Percentiles rank a stretch among this genome's conserved stretches.
phyloP scores from a whole-genome alignment of 2,797 vertebrate genomes.

The Epinephelus malabaricus region DNA sequence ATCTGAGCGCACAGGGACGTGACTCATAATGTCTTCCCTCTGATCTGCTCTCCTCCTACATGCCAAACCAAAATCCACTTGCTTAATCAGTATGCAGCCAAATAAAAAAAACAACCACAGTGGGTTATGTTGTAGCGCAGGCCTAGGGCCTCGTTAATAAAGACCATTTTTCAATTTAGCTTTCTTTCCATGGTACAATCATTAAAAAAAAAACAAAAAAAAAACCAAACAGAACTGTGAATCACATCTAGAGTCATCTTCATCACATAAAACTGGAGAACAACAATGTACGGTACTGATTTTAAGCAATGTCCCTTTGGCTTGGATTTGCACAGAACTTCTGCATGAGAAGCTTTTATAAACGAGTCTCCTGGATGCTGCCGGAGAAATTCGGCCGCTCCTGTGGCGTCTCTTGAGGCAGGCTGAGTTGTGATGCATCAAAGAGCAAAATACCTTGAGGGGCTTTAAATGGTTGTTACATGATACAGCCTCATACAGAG shows the following conservation, averaged over 20 bases:
- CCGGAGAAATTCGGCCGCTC: conserved; percentile 27
- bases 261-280: conserved; percentile 28
- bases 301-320: conserved; percentile 65
- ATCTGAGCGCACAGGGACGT: conserved; percentile 9
- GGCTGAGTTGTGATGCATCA: conserved; percentile 57
- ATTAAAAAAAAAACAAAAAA: neutral
- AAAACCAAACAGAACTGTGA: conserved; percentile 26
- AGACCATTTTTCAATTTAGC: conserved; percentile 5
- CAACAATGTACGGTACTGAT: conserved; percentile 20
- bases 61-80: conserved; percentile 17
- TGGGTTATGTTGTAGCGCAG: neutral
- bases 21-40: conserved; percentile 5
- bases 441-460: conserved; percentile 49
- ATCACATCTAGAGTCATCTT: conserved; percentile 24
- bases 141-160: conserved; percentile 17
- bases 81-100: conserved; percentile 9
- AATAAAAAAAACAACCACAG: conserved; percentile 16
- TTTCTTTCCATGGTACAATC: conserved; percentile 36
- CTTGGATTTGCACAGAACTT: conserved; percentile 56
- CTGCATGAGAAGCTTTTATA: conserved; percentile 35
- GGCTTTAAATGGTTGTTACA: conserved; percentile 36
- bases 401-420: conserved; percentile 56
- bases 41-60: conserved; percentile 11
- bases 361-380: conserved; percentile 49
- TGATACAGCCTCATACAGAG: conserved; percentile 35